phyloP scores from a whole-genome alignment of 2,797 vertebrate genomes.

The Urophycis tenuis region DNA sequence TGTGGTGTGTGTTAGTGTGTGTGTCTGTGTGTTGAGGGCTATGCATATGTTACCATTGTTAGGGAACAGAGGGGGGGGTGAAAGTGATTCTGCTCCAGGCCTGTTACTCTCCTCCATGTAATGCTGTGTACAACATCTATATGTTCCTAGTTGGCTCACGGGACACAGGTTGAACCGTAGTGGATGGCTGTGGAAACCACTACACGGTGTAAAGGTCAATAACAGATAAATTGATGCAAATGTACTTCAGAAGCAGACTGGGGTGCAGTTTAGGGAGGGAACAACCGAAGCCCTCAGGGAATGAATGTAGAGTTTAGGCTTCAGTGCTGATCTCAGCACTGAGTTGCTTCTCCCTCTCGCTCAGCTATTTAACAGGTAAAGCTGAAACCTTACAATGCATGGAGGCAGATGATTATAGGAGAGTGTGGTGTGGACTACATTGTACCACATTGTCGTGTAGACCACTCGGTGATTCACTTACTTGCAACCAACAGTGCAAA shows the following conservation, averaged over 20 bases:
- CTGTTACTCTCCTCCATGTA: slow-evolving; percentile 11
- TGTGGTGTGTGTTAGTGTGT: not conserved
- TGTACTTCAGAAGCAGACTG: slow-evolving; percentile 3
- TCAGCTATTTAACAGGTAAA: slow-evolving; percentile 11
- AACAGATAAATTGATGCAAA: slow-evolving; percentile 27
- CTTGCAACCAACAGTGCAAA: not conserved
- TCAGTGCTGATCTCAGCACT: slow-evolving; percentile 12
- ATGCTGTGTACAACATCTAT: slow-evolving; percentile 34
- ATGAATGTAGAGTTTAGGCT: not conserved
- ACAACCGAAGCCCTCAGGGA: slow-evolving; percentile 6
- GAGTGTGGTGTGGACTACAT: not conserved
- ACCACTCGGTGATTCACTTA: not conserved
- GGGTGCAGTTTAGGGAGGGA: slow-evolving; percentile 4
- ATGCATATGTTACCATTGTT: slow-evolving; percentile 33
- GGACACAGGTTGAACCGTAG: not conserved
- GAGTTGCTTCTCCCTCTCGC: slow-evolving; percentile 10
- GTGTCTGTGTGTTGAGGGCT: slow-evolving; percentile 15
- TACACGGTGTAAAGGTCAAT: slow-evolving; percentile 32
- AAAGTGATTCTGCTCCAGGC: slow-evolving; percentile 16
- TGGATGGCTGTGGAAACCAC: slow-evolving; percentile 25
- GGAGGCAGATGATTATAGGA: not conserved
- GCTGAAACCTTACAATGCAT: slow-evolving; percentile 4
- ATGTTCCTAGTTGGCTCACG: slow-evolving; percentile 23
- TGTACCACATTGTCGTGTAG: not conserved
- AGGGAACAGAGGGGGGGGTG: slow-evolving; percentile 21